Evolutionary conservation across 2,113 vertebrate species (phyloP).

Genomic region (Datnioides undecimradiatus): DNA sequence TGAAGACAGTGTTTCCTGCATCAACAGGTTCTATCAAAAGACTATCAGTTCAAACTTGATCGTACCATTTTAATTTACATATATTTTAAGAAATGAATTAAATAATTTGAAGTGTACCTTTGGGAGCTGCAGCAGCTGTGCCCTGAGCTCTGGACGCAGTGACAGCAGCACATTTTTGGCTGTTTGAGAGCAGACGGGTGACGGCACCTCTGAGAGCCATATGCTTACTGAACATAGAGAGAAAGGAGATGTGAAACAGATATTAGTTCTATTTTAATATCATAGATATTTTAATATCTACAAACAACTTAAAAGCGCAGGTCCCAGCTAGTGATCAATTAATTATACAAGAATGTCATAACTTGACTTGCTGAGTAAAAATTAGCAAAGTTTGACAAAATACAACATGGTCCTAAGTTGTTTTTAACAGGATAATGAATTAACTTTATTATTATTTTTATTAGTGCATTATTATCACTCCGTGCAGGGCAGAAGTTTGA

Average conservation of each 20-base stretch:
- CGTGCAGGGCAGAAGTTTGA: not conserved
- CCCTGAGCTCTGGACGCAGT: constrained; percentile 73
- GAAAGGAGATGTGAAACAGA: not conserved
- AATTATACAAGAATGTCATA: not conserved
- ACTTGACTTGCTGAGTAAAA: not conserved
- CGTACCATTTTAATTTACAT: not conserved
- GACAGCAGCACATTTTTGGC: constrained; percentile 57
- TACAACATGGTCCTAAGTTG: not conserved
- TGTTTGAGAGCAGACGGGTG: constrained; percentile 66
- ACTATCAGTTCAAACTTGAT: not conserved
- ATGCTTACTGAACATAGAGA: not conserved
- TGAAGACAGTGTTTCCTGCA: not conserved
- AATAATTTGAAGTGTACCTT: constrained; percentile 24
- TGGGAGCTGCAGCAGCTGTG: constrained; percentile 57
- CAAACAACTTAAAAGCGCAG: not conserved
- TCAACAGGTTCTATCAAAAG: not conserved
- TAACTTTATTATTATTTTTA: not conserved
- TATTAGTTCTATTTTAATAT: no score
- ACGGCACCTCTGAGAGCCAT: constrained; percentile 81
- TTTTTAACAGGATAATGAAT: not conserved
- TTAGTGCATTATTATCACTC: not conserved
- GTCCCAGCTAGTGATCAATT: not conserved
- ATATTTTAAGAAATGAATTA: not conserved
- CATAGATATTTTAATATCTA: no score
- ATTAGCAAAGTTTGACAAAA: not conserved